Evolutionary conservation across 2,113 vertebrate species (phyloP), one percentile per base, ranked within the genome.

Genomic region (Stegostoma tigrinum): DNA sequence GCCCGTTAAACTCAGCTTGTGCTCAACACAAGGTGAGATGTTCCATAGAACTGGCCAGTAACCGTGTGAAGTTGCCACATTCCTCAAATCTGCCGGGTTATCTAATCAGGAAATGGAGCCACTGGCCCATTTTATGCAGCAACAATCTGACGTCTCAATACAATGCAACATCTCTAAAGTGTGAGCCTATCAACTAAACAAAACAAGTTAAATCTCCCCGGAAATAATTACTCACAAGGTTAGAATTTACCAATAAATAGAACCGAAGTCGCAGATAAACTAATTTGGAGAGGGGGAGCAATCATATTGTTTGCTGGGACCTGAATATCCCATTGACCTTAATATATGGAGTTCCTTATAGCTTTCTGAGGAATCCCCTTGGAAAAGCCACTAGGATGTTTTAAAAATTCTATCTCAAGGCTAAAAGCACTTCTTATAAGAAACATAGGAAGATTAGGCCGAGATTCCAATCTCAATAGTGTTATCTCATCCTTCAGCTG

Each of bases 11-110:
- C 97, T 96, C 95, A 97, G 97, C 90, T 97, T 99, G 78, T 99
- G 98, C 83, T 96, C 96, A 3, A 96, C 96, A 48, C 96, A 97
- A 98, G 98, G 98, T 98, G 97, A 98, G 98, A 45, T 7, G 10
- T 14, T 0, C 89, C 5, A 1, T 61, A 52, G 27, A 27, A 14
- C 0, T 14, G 87, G 5, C 30, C n/a, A 3, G 17, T 30, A 66
- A 1, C n/a, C 66, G 30, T 21, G 55, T n/a, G 55, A 34, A 91
- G 14, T 64, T 64, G 89, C n/a, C n/a, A 64, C 14, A 21, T 7
- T 93, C 61, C 87, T n/a, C 52, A 34, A 17, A 19, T n/a, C 34
- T 27, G 19, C n/a, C 55, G 15, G 87, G 64, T n/a, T 27, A 52
- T 24, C 42, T 85, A 15, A 85, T 55, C 30, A 34, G 30, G 14